Evolutionary conservation across 1,140 invertebrate genomes (phyloP).

Genomic region (Camponotus vicinus): DNA sequence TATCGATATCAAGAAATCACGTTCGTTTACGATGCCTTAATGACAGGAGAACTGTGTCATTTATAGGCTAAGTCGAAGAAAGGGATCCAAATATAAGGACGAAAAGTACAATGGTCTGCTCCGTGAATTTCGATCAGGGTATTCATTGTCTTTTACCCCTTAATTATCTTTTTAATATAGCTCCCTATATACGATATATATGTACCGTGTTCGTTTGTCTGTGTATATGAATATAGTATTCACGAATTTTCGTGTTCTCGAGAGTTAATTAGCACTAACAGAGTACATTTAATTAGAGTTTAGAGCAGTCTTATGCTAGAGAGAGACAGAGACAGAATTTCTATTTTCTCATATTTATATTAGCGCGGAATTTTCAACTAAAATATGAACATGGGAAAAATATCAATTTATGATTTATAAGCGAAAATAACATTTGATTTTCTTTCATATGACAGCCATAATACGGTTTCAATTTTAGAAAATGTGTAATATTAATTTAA

Average conservation of each 20-base stretch:
- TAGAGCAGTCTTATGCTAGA: background rate
- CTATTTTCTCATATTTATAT: background rate
- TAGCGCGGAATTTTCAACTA: background rate
- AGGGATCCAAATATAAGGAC: conserved; percentile 52
- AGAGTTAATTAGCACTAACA: background rate
- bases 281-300: background rate
- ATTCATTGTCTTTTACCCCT: conserved; percentile 70
- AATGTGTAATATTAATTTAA: background rate
- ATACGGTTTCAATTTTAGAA: conserved; percentile 5
- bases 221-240: conserved; percentile 5
- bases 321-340: too few species aligned
- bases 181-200: background rate
- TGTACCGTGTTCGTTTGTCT: background rate
- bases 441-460: background rate
- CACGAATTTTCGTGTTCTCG: background rate
- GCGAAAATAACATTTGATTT: background rate
- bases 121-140: conserved; percentile 67
- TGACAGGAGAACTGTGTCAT: conserved; percentile 55
- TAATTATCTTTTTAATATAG: conserved; percentile 73
- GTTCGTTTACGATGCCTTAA: conserved; percentile 52
- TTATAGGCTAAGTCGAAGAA: conserved; percentile 59
- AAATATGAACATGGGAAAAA: background rate
- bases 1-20: conserved; percentile 26
- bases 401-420: background rate
- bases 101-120: conserved; percentile 71